These are phyloP conservation scores for Tretioscincus oriximinensis DNA, from an alignment of 2,113 vertebrate species.

Conservation along the genomic window DNA sequence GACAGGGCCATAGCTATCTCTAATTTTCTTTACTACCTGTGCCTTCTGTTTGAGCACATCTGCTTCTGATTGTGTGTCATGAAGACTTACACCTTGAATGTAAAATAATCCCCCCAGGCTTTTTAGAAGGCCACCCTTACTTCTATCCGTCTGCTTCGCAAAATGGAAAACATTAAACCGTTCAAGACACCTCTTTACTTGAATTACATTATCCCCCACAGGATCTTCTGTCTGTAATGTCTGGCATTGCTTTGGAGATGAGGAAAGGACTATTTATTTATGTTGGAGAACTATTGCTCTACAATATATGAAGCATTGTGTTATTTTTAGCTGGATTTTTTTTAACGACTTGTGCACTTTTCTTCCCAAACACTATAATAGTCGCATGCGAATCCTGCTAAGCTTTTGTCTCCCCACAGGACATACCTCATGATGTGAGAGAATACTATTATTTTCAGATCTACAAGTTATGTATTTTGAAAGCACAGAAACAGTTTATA, in stretches of 20 bases:
- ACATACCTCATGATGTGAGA: too few species aligned
- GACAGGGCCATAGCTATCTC: not conserved
- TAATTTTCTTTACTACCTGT: constrained; percentile 45
- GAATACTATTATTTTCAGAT: too few species aligned
- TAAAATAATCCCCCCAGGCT: constrained; percentile 32
- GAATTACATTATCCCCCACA: not conserved
- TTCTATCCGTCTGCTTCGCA: constrained; percentile 43
- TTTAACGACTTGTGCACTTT: too few species aligned
- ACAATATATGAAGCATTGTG: not conserved
- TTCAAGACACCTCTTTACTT: not conserved
- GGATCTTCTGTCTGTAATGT: not conserved
- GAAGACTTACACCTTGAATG: constrained; percentile 54
- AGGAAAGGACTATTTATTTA: not conserved
- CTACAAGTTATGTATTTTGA: too few species aligned
- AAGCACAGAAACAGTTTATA: too few species aligned
- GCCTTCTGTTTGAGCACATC: constrained; percentile 56
- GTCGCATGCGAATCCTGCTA: too few species aligned
- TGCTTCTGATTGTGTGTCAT: constrained; percentile 59
- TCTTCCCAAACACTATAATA: too few species aligned
- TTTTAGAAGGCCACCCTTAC: constrained; percentile 52
- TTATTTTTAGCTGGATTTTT: not conserved
- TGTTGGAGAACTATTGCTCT: not conserved
- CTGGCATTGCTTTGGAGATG: not conserved
- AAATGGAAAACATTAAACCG: constrained; percentile 9
- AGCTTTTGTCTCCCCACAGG: too few species aligned